Base-by-base conservation (phyloP, 2,888 invertebrate genomes). In the Acronicta aceris region DNA sequence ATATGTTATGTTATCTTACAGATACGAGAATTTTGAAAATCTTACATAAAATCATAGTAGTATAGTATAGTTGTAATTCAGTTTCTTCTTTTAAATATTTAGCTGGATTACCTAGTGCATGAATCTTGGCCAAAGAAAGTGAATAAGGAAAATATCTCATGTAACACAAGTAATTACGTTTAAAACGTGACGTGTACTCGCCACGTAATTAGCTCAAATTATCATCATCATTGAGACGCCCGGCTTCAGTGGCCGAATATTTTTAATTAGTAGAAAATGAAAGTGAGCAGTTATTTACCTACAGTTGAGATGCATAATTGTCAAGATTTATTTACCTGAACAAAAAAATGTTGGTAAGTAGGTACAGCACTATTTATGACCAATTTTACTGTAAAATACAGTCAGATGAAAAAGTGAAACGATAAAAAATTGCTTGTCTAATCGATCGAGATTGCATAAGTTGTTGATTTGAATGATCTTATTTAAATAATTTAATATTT, bases 251-350 rank as follows among this genome's bases (percentile, higher is more conserved):
- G 33, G 63, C 65, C 65, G 68, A 65, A 69, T 58, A 73, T 49
- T 77, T 80, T 81, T 83, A 83, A 83, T 81, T 76, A 81, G 81
- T 50, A 59, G 65, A 83, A 83, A 82, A 79, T 27, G 83, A 83
- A 83, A 83, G 82, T 74, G n/a, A 12, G 33, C 45, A 59, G 55
- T 70, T 65, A 62, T 58, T 50, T 30, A 45, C n/a, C 17, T 7
- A 55, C 53, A 45, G 45, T 40, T 36, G 50, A 53, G 69, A 47
- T 47, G 50, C 9, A 50, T 67, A 66, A 70, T 66, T 63, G 65
- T 69, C 66, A 71, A 59, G 51, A 64, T 62, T 70, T 46, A 50
- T 69, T 54, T 38, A 33, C 46, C 38, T 38, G 27, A n/a, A 53
- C 9, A 17, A 61, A 71, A 51, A 60, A 53, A 71, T n/a, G n/a